Conservation (phyloP, 2,888 invertebrate genomes). For the Apantesis nais region DNA sequence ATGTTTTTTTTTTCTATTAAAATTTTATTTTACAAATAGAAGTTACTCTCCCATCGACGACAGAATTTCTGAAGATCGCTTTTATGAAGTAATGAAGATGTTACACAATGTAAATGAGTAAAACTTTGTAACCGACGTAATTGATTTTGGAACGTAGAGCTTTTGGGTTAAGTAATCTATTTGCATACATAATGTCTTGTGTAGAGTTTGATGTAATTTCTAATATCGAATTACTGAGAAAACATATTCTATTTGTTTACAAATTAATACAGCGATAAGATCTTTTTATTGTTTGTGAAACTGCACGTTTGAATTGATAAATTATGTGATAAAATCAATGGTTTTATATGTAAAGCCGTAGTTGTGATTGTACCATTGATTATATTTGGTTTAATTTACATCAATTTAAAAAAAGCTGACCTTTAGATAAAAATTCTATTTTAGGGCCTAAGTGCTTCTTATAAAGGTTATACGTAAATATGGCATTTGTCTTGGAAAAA, state of each 20-base stretch:
- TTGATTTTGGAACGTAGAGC: conserved; percentile 3
- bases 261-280: background rate
- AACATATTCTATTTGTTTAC: conserved; percentile 9
- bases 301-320: background rate
- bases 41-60: background rate
- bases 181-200: conserved; percentile 38
- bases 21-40: background rate
- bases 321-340: background rate
- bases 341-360: background rate
- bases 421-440: background rate
- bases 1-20: too few species aligned
- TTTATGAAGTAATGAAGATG: background rate
- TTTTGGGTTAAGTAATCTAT: conserved; percentile 30
- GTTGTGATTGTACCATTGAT: background rate
- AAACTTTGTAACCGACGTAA: conserved; percentile 2
- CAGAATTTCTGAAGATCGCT: background rate
- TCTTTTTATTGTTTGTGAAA: background rate
- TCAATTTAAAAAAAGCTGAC: conserved; percentile 4
- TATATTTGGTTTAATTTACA: background rate
- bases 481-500: too few species aligned
- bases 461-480: background rate
- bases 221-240: background rate
- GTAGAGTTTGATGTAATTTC: conserved; percentile 20
- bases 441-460: background rate
- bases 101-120: background rate